Evolutionary conservation across 2,888 invertebrate genomes (phyloP).

Genomic region (Agrochola lota): DNA sequence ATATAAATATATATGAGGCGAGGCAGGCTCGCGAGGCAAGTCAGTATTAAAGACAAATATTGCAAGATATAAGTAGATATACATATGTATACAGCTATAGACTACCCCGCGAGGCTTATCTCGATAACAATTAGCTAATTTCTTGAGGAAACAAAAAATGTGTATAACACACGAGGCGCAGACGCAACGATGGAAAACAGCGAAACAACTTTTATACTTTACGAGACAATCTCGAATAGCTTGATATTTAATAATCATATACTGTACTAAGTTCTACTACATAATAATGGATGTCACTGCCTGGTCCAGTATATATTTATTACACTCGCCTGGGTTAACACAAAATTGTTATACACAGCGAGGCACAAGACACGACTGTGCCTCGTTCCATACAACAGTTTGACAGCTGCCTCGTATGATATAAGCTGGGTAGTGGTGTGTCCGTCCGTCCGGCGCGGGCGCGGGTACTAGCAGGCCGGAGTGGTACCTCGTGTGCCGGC

Average conservation of each 20-base stretch:
- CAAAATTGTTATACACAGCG: slow-evolving; percentile 6
- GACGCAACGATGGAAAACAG: slow-evolving; percentile 21
- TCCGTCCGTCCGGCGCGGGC: slow-evolving; percentile 37
- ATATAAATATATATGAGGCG: slow-evolving; percentile 39
- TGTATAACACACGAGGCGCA: slow-evolving; percentile 39
- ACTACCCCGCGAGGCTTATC: slow-evolving; percentile 50
- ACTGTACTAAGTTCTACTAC: not conserved
- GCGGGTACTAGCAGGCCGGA: slow-evolving; percentile 18
- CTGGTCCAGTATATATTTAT: slow-evolving; percentile 5
- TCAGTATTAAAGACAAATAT: slow-evolving; percentile 53
- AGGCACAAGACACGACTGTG: slow-evolving; percentile 15
- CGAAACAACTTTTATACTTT: slow-evolving; percentile 16
- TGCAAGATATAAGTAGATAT: slow-evolving; percentile 59
- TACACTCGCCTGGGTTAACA: not conserved
- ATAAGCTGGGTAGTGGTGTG: slow-evolving; percentile 33
- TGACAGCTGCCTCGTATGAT: slow-evolving; percentile 27
- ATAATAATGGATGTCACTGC: not conserved
- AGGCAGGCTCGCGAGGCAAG: slow-evolving; percentile 46
- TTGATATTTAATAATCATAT: slow-evolving; percentile 11
- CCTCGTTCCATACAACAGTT: slow-evolving; percentile 19
- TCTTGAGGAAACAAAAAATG: slow-evolving; percentile 43
- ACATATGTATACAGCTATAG: slow-evolving; percentile 51
- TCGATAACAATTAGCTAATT: slow-evolving; percentile 60
- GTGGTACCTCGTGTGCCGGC: slow-evolving; percentile 44
- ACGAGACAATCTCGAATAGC: slow-evolving; percentile 1